Evolutionary conservation across 1,140 invertebrate genomes (phyloP), one percentile per base, ranked within the genome.

Genomic region (Mycetomoellerius zeteki): DNA sequence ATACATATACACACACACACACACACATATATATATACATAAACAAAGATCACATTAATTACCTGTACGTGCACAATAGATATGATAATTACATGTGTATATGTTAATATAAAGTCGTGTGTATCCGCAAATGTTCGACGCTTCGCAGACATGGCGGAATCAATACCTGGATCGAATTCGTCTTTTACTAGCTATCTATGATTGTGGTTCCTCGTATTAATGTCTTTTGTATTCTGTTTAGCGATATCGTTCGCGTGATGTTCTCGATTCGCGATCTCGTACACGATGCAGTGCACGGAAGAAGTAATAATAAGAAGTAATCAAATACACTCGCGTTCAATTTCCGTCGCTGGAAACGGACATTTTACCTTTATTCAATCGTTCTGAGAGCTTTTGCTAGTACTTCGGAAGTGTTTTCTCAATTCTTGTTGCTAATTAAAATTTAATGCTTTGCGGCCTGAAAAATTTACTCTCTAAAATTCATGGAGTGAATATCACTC

Each of bases 11-110:
- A 80, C n/a, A 67, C 30, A 64, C 2, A 30, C 6, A 73, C 21
- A 47, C 16, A 82, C 12, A 30, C 1, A 27, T 4, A 80, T 4
- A 54, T 3, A 81, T 8, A 80, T 21, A 69, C 64, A 69, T 8
- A 43, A 67, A 67, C 14, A 27, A 6, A 71, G 5, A 86, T 30
- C 54, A 64, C 86, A 64, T 75, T 78, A 77, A 85, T 85, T 89
- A 89, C 65, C 78, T 91, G 67, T 91, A 91, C 86, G 82, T 91
- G 90, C 89, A 91, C 90, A 89, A 89, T 89, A 91, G 88, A 58
- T 81, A 81, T 86, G 76, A 52, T 89, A 88, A 90, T 86, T 91
- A 90, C 72, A 65, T 91, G 89, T 91, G 89, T 91, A 91, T 86
- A 88, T 87, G 89, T 90, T 90, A 90, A 30, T 87, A 50, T 85